Percentiles rank a stretch among this genome's conserved stretches.
Evolutionary conservation across 2,797 vertebrate species (phyloP).

Genomic region (Ctenosaura bakeri): DNA sequence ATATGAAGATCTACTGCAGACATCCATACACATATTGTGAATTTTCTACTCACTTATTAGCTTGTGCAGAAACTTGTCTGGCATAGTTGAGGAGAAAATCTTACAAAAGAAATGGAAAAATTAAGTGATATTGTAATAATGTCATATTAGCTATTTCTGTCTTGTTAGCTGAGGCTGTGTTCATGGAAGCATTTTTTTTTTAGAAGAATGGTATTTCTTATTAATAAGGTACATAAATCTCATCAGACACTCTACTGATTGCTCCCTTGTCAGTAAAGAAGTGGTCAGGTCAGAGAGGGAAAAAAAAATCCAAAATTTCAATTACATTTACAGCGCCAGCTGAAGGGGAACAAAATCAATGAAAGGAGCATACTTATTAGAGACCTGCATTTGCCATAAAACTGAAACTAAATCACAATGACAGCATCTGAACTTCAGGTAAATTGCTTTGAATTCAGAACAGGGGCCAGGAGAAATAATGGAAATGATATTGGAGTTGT

Average conservation of each 20-base stretch:
- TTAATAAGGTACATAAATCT: conserved; percentile 68
- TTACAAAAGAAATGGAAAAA: conserved; percentile 32
- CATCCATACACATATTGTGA: rapidly evolving
- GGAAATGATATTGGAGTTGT: conserved; percentile 80
- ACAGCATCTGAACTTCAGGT: conserved; percentile 85
- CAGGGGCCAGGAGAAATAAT: conserved; percentile 82
- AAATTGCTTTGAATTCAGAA: conserved; percentile 85
- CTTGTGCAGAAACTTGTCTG: neutral
- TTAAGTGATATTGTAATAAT: conserved; percentile 43
- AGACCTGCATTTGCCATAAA: conserved; percentile 84
- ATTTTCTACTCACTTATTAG: neutral
- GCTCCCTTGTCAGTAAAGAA: conserved; percentile 62
- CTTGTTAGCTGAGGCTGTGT: conserved; percentile 30
- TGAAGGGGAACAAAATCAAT: conserved; percentile 86
- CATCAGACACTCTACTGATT: conserved; percentile 60
- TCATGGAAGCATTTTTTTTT: conserved; percentile 41
- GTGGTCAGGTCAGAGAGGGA: conserved; percentile 65
- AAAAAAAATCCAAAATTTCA: conserved; percentile 71
- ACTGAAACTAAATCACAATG: conserved; percentile 85
- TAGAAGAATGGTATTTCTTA: conserved; percentile 63
- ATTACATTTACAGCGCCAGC: conserved; percentile 83
- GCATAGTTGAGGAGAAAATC: neutral
- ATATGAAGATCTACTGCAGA: neutral
- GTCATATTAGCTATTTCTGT: conserved; percentile 22
- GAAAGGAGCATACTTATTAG: conserved; percentile 84